Evolutionary conservation across 2,113 vertebrate species (phyloP), one percentile per base, ranked within the genome.

Genomic region (Terrapene triunguis): DNA sequence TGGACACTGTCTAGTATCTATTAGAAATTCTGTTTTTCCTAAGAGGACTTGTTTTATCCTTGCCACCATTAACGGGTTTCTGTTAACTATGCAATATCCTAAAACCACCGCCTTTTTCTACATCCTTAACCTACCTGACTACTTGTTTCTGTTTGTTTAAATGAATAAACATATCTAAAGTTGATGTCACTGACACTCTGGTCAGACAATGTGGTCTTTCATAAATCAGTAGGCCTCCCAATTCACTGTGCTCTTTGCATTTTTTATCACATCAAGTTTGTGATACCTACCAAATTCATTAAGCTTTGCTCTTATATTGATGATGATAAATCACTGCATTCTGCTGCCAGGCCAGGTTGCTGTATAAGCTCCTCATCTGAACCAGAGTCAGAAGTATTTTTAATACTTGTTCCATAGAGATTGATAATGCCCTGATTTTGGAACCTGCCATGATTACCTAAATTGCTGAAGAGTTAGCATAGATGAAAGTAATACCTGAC

Each of bases 381-480:
- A 53, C 48, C 2, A 16, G 38, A 50, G 17, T 6, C 38, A 29
- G 79, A 44, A 59, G 2, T 79, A 19, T 57, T 81, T 5, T 72
- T 72, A 38, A 12, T 80, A 86, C 13, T n/a, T 80, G 1, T 90
- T 90, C 69, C 59, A 29, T 0, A 79, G 54, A 85, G 86, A 22
- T 90, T 89, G 11, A 78, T 94, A 83, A 14, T 69, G 83, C 83
- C 53, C 42, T 92, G 21, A 35, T 90, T 87, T 94, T 89, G 51
- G 38, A 92, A 80, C 44, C 7, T 82, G 4, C 59, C 44, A 21
- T 65, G 85, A 44, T 65, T 90, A 89, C 51, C 21, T 84, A 5
- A 85, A 80, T 32, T 90, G 42, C 38, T 78, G 25, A 42, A 78
- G 74, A 78, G 42, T 44, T 78, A 78, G 74, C 81, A 53, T 35